phyloP scores from a whole-genome alignment of 2,888 invertebrate genomes.

The Campoplex nolae region DNA sequence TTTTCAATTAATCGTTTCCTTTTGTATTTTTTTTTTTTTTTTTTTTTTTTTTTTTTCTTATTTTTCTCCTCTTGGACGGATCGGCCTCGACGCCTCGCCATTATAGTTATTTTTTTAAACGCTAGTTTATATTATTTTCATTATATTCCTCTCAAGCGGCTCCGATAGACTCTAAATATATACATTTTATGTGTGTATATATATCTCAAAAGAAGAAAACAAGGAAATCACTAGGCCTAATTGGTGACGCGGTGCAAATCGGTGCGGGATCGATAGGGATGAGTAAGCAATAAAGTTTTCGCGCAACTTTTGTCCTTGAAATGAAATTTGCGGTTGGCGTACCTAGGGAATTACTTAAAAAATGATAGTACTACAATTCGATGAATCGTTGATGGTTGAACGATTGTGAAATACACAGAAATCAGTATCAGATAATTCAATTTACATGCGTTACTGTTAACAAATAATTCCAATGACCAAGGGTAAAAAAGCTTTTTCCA shows the following conservation, averaged over 20 bases:
- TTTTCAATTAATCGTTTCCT: not conserved
- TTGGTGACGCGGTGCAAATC: conserved; percentile 79
- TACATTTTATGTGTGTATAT: conserved; percentile 75
- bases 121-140: conserved; percentile 41
- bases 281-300: conserved; percentile 3
- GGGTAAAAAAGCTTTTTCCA: not conserved
- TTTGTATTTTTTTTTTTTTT: conserved; percentile 5
- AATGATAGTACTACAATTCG: not conserved
- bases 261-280: conserved; percentile 33
- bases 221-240: conserved; percentile 83
- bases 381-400: not conserved
- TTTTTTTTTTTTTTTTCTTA: conserved; percentile 16
- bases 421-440: not conserved
- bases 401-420: not conserved
- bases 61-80: conserved; percentile 58
- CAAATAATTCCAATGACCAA: not conserved
- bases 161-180: conserved; percentile 80
- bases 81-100: conserved; percentile 67
- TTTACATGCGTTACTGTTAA: not conserved
- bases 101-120: conserved; percentile 47
- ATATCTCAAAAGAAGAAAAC: conserved; percentile 77
- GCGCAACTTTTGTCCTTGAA: not conserved
- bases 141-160: conserved; percentile 77
- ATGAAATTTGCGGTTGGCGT: not conserved
- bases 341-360: not conserved